These are phyloP conservation scores for Tautogolabrus adspersus DNA, from an alignment of 2,113 vertebrate species.

Conservation along the genomic window DNA sequence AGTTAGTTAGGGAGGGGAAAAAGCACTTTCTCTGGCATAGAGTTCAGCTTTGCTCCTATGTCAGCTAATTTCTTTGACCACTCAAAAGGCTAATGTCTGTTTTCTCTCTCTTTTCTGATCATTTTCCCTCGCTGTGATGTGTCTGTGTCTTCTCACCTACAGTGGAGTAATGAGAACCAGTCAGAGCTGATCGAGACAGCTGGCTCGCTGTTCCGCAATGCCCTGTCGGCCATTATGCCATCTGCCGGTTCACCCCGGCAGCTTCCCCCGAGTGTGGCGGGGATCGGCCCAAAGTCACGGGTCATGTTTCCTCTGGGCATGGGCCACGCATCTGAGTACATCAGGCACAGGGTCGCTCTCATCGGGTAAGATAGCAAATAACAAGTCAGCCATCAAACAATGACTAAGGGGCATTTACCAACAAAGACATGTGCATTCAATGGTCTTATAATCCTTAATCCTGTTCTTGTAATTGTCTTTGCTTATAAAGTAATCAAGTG, in stretches of 20 bases:
- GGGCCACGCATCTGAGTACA: constrained; percentile 93
- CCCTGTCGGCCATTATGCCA: constrained; percentile 88
- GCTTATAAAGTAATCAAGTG: not conserved
- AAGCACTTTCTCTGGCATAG: constrained; percentile 65
- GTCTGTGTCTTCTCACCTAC: constrained; percentile 42
- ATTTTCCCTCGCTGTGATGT: constrained; percentile 32
- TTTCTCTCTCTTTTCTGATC: constrained; percentile 51
- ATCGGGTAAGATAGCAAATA: constrained; percentile 87
- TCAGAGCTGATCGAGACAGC: constrained; percentile 91
- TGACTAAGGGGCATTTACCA: too few species aligned
- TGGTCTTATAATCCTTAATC: too few species aligned
- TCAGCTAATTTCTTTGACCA: constrained; percentile 76
- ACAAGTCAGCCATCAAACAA: too few species aligned
- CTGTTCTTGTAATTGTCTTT: not conserved
- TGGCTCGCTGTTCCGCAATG: constrained; percentile 86
- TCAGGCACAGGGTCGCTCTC: constrained; percentile 91
- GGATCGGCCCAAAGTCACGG: constrained; percentile 88
- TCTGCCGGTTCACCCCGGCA: constrained; percentile 89
- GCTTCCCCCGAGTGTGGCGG: constrained; percentile 93
- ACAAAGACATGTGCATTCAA: too few species aligned
- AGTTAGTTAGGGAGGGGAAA: constrained; percentile 67
- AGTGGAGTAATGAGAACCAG: constrained; percentile 97
- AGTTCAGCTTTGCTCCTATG: constrained; percentile 66
- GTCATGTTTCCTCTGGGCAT: constrained; percentile 92
- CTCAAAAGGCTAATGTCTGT: constrained; percentile 58